Evolutionary conservation across 2,113 vertebrate species (phyloP).

Genomic region (Cephalopterus ornatus): DNA sequence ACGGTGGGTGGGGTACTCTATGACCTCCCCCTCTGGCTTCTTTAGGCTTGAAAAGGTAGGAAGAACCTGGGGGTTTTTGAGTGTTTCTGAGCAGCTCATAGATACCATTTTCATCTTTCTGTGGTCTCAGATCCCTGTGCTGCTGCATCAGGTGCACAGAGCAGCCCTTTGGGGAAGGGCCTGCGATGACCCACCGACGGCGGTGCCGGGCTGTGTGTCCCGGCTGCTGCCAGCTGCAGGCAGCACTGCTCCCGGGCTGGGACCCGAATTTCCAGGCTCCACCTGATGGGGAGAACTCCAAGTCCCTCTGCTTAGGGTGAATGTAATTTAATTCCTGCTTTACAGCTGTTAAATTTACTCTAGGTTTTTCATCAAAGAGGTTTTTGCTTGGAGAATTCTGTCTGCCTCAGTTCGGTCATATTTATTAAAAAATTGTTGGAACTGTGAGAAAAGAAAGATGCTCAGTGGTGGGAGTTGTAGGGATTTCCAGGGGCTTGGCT

Average conservation of each 20-base stretch:
- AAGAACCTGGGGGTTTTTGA: background rate
- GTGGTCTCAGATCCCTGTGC: background rate
- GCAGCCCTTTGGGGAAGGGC: background rate
- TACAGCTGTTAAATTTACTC: background rate
- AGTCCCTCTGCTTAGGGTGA: background rate
- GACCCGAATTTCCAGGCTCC: background rate
- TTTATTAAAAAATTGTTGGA: background rate
- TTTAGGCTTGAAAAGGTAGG: background rate
- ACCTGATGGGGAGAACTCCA: background rate
- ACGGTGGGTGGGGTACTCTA: fast-evolving
- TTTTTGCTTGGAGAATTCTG: background rate
- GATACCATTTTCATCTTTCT: background rate
- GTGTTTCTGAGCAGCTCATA: background rate
- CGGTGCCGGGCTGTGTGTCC: fast-evolving
- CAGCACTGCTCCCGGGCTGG: background rate
- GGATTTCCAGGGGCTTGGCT: background rate
- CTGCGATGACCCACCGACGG: background rate
- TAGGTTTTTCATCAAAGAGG: background rate
- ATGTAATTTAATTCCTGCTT: background rate
- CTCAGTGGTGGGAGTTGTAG: background rate
- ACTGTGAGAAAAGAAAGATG: background rate
- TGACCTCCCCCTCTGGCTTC: background rate
- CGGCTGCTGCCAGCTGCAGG: background rate
- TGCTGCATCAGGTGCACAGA: background rate
- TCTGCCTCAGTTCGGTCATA: background rate